Percentiles rank a stretch among this genome's conserved stretches.
These are phyloP conservation scores for Hypothenemus hampei DNA, from an alignment of 1,140 invertebrate species.

Conservation along the genomic window DNA sequence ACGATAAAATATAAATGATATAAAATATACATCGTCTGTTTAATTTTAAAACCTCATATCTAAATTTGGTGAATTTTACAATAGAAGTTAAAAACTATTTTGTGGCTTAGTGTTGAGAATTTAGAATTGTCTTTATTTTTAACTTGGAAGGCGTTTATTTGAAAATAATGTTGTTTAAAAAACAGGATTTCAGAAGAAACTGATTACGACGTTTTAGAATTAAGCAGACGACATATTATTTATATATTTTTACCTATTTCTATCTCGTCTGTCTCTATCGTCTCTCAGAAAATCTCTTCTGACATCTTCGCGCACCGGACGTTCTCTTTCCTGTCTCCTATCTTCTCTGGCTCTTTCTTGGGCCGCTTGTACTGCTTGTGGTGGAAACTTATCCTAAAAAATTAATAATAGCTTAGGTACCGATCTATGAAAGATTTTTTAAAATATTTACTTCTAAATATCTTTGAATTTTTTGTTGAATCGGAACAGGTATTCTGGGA, in stretches of 20 bases:
- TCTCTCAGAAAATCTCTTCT: slow-evolving; percentile 36
- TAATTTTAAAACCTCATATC: background rate
- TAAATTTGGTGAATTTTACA: no score
- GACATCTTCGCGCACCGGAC: slow-evolving; percentile 32
- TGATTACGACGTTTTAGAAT: no score
- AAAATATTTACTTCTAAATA: slow-evolving; percentile 54
- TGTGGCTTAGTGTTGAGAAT: no score
- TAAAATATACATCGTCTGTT: background rate
- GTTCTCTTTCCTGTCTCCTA: slow-evolving; percentile 23
- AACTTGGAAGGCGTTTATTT: no score
- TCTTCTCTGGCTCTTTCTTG: slow-evolving; percentile 47
- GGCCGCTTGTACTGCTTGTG: slow-evolving; percentile 36
- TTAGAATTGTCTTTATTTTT: no score
- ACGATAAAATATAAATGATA: background rate
- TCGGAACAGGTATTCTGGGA: slow-evolving; percentile 98
- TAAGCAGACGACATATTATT: no score
- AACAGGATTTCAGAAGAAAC: no score
- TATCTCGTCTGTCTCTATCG: slow-evolving; percentile 23
- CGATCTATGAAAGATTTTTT: background rate
- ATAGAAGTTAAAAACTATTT: no score
- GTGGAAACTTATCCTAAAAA: slow-evolving; percentile 36
- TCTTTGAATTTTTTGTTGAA: slow-evolving; percentile 86
- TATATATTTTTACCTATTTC: no score
- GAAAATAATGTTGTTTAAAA: no score
- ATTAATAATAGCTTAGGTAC: background rate